Conservation (phyloP, 2,113 vertebrate species). For the Mustela nigripes region DNA sequence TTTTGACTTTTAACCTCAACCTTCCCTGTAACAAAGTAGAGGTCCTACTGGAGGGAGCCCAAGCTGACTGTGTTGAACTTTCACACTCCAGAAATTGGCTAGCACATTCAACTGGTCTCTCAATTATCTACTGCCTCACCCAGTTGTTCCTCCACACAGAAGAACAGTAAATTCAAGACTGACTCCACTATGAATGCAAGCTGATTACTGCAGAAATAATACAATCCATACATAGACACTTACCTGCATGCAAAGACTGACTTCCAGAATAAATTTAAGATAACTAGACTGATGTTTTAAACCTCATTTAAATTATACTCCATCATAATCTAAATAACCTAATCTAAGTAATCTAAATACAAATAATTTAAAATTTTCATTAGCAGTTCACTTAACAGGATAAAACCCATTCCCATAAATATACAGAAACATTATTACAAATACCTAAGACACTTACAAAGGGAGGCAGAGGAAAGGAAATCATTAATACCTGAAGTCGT, state of each 20-base stretch:
- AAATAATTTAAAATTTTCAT: neutral
- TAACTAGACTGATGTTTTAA: neutral
- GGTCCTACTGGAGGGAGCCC: neutral
- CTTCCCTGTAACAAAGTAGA: neutral
- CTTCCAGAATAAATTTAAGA: neutral
- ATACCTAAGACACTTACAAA: neutral
- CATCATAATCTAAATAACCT: neutral
- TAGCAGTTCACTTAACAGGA: neutral
- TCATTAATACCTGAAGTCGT: conserved; percentile 93
- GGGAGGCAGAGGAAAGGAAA: neutral
- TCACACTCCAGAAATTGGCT: neutral
- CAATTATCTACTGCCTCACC: neutral
- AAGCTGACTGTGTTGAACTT: neutral
- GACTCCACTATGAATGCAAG: neutral
- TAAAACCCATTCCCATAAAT: neutral
- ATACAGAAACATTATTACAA: neutral
- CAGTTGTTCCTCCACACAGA: neutral
- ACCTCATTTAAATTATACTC: neutral
- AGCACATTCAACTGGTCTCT: neutral
- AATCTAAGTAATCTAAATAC: neutral
- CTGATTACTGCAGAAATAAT: neutral
- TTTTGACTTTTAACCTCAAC: neutral
- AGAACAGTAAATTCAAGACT: neutral
- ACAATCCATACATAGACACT: neutral
- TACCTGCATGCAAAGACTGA: neutral